phyloP scores from a whole-genome alignment of 2,113 vertebrate species.

The Stomatorhinus ivindoensis region DNA sequence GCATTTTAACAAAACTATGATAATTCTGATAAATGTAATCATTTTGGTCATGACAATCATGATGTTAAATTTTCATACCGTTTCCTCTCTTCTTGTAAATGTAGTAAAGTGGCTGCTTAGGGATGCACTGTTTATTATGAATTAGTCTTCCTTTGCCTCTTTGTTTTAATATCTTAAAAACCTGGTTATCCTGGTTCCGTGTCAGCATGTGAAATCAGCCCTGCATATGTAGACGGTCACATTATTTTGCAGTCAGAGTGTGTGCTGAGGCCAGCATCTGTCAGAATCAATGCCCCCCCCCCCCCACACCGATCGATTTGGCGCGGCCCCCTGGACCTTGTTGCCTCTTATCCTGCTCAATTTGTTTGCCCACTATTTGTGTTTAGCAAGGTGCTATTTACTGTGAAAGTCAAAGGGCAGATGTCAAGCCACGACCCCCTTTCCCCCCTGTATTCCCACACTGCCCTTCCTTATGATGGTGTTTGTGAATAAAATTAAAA shows the following conservation, averaged over 20 bases:
- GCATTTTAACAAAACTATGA: too few species aligned
- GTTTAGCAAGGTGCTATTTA: conserved; percentile 33
- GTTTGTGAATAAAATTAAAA: conserved; percentile 24
- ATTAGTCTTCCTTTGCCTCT: neutral
- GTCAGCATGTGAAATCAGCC: neutral
- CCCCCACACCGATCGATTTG: conserved; percentile 33
- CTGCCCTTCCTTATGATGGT: conserved; percentile 17
- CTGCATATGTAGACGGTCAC: neutral
- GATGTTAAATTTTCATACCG: too few species aligned
- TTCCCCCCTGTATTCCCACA: neutral
- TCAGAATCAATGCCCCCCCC: neutral
- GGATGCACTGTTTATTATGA: neutral
- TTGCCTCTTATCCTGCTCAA: conserved; percentile 26
- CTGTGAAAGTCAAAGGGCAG: conserved; percentile 32
- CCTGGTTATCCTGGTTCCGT: neutral
- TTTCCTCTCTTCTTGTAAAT: neutral
- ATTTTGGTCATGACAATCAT: too few species aligned
- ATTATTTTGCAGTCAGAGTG: neutral
- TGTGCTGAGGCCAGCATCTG: neutral
- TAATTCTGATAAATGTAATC: too few species aligned
- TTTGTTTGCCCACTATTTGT: conserved; percentile 33
- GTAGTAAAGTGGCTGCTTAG: neutral
- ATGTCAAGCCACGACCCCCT: conserved; percentile 20
- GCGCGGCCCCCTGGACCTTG: conserved; percentile 23
- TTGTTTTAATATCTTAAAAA: neutral